These are phyloP conservation scores for Monochamus saltuarius DNA, from an alignment of 1,140 invertebrate genomes.

Conservation along the genomic window DNA sequence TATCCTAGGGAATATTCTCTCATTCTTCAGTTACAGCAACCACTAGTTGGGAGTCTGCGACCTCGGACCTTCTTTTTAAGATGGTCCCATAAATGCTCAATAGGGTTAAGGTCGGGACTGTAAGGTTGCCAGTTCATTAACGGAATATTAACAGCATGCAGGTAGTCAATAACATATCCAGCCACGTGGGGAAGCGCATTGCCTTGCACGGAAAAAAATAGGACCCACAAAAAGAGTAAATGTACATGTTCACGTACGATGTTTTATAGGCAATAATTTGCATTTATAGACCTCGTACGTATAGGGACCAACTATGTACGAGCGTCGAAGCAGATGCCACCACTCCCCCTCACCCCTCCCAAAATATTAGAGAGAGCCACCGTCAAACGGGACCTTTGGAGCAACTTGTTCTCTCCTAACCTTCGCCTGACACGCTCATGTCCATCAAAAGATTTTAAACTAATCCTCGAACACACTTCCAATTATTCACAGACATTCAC, in stretches of 20 bases:
- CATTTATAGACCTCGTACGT: constrained; percentile 10
- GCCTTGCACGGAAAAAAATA: constrained; percentile 6
- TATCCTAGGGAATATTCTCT: too few relatives aligned
- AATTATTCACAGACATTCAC: not conserved
- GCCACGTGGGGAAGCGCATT: constrained; percentile 15
- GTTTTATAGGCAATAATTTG: constrained; percentile 4
- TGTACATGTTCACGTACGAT: constrained; percentile 8
- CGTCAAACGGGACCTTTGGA: not conserved
- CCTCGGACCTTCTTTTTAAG: constrained; percentile 5
- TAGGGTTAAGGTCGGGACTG: not conserved
- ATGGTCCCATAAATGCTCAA: constrained; percentile 12
- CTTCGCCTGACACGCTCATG: not conserved
- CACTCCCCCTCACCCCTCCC: too few relatives aligned
- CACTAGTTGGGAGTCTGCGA: constrained; percentile 2
- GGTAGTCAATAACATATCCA: constrained; percentile 14
- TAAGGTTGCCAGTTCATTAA: too few relatives aligned
- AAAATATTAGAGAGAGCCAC: constrained; percentile 1
- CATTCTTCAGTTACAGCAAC: too few relatives aligned
- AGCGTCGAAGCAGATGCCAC: constrained; percentile 16
- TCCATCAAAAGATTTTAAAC: too few relatives aligned
- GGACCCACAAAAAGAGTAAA: not conserved
- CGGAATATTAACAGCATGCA: not conserved
- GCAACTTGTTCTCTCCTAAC: not conserved
- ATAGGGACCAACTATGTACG: constrained; percentile 15
- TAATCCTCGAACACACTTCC: too few relatives aligned